Base-by-base conservation (phyloP, 2,888 invertebrate species). In the Noctua janthe region DNA sequence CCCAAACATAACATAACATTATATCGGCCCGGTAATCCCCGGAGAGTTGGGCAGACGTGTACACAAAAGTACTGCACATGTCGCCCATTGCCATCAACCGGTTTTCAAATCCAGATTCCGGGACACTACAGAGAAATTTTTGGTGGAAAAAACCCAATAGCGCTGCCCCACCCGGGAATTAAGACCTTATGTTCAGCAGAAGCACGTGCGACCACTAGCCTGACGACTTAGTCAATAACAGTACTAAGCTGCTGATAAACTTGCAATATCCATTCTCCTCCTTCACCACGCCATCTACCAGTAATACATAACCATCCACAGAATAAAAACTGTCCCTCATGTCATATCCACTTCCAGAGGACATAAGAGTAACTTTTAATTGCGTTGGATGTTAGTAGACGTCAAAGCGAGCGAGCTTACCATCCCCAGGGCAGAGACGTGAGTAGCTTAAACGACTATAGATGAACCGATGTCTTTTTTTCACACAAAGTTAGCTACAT, bases 341-440 rank as follows among this genome's bases (percentile, higher is more conserved):
- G 84, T 84, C 83, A 88, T 87, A 84, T 83, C 69, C 80, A 87
- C 76, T 70, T 76, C 23, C 80, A 82, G 81, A 76, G 85, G 72
- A 81, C 77, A 47, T 78, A 75, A 54, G 88, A 62, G 77, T 80
- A 92, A 92, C 82, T 92, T 92, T 92, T 92, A 92, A 92, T 92
- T 92, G 90, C 89, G 80, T 88, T 79, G 82, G 82, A 70, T 80
- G 82, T 74, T 59, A 67, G 74, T 49, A 80, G 56, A 82, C 74
- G 85, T 90, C 90, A 91, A 89, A 87, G 88, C 79, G 77, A 81
- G 76, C 69, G 72, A 74, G 84, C 35, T 69, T 47, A n/a, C 43
- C 29, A 39, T 84, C 87, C 67, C 87, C 20, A 51, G 84, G 85
- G 84, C 13, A 64, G 59, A 66, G 75, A 78, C 69, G 84, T 80